These are phyloP conservation scores for Oreohelix idahoensis DNA, from an alignment of 1,140 invertebrate genomes.

Conservation along the genomic window DNA sequence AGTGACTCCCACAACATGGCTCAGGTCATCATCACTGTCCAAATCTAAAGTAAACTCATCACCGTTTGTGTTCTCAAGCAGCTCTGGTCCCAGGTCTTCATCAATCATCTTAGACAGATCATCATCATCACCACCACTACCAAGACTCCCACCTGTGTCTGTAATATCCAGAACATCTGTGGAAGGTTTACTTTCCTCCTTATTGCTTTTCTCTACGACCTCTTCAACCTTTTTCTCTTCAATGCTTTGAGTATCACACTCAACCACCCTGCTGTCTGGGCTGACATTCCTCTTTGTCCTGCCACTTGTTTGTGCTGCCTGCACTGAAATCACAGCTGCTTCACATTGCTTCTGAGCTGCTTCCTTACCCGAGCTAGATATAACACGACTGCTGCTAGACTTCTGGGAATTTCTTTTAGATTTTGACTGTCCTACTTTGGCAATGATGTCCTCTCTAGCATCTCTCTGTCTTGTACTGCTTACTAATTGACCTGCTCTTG, in stretches of 20 bases:
- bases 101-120: slow-evolving; percentile 39
- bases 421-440: neutral
- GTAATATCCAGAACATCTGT: neutral
- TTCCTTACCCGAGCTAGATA: neutral
- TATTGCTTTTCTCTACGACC: neutral
- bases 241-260: neutral
- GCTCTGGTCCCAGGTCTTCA: slow-evolving; percentile 17
- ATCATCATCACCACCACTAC: neutral
- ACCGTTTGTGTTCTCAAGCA: slow-evolving; percentile 33
- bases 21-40: slow-evolving; percentile 32
- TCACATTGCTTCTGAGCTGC: slow-evolving; percentile 30
- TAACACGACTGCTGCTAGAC: neutral
- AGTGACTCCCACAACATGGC: slow-evolving; percentile 24
- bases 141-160: neutral
- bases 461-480: neutral
- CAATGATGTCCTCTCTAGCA: slow-evolving; percentile 4
- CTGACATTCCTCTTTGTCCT: neutral
- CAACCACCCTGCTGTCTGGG: slow-evolving; percentile 33
- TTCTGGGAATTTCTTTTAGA: neutral
- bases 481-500: neutral
- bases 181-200: neutral
- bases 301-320: neutral
- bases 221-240: neutral
- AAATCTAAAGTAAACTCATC: slow-evolving; percentile 41
- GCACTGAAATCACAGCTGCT: slow-evolving; percentile 28